Evolutionary conservation across 1,140 invertebrate genomes (phyloP), one percentile per base, ranked within the genome.

Genomic region (Meteorus sp.): DNA sequence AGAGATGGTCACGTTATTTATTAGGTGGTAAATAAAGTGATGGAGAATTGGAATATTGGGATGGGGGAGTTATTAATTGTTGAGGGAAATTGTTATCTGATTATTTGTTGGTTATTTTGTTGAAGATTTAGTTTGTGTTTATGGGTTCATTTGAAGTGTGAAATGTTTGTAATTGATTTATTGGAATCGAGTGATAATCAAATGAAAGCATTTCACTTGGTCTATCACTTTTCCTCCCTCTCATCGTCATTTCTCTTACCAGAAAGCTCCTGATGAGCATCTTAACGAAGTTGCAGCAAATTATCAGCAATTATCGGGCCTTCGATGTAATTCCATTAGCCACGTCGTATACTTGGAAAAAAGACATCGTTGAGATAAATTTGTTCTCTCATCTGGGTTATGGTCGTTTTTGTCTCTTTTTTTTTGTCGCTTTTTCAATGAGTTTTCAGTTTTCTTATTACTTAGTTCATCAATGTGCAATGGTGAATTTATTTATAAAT

Each of bases 231-330:
- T 77, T 68, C 64, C 47, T 19, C 35, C 19, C 17, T 17, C 35
- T 29, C 31, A 22, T 39, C 62, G 61, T 63, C 58, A n/a, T n/a
- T n/a, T n/a, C n/a, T n/a, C n/a, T n/a, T n/a, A n/a, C n/a, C n/a
- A n/a, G n/a, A n/a, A n/a, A n/a, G n/a, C 67, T 70, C 61, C 50
- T 78, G 75, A 80, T 78, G 77, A 80, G 72, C 75, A 74, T 79
- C 77, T 80, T 78, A 80, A 80, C 74, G 67, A 78, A 75, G 74
- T 80, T 80, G 66, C 72, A 69, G 61, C 68, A 68, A 80, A 78
- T 80, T 78, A 80, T 76, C 76, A 79, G 77, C 75, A 80, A 80
- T 79, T 80, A 80, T 80, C 77, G 74, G 69, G 70, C 69, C 74
- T 79, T 75, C 74, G 69, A 68, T 70, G 71, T 79, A 78, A 79